Evolutionary conservation across 2,888 invertebrate genomes (phyloP).

Genomic region (Polydrusus cervinus): DNA sequence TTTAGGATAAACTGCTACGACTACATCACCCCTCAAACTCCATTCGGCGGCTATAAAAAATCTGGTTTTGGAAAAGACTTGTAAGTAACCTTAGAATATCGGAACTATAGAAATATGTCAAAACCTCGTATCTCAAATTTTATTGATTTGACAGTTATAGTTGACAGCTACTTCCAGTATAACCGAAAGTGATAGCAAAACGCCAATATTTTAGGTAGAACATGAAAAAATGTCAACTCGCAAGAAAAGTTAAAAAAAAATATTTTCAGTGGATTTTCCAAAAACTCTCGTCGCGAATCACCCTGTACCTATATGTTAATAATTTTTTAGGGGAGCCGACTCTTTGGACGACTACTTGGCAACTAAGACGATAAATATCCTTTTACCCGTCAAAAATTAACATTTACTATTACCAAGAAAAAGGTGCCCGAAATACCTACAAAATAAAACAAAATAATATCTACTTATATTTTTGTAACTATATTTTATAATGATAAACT

Average conservation of each 20-base stretch:
- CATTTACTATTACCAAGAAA: background rate
- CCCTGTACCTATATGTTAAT: background rate
- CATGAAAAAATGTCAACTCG: too few species aligned
- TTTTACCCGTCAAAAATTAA: slow-evolving; percentile 62
- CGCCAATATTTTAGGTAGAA: too few species aligned
- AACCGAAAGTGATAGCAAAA: too few species aligned
- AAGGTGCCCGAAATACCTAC: too few species aligned
- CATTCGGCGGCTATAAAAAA: slow-evolving; percentile 92
- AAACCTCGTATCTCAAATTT: too few species aligned
- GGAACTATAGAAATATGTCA: too few species aligned
- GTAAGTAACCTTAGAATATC: too few species aligned
- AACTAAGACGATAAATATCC: slow-evolving; percentile 83
- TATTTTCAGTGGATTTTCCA: too few species aligned
- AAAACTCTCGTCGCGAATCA: too few species aligned
- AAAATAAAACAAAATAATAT: slow-evolving; percentile 10
- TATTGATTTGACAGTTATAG: too few species aligned
- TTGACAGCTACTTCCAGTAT: too few species aligned
- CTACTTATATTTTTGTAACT: slow-evolving; percentile 31
- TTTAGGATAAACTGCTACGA: slow-evolving; percentile 85
- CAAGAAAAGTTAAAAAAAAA: too few species aligned
- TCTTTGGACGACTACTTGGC: slow-evolving; percentile 86
- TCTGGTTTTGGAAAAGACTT: slow-evolving; percentile 90
- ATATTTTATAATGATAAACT: background rate
- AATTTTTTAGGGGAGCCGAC: slow-evolving; percentile 81
- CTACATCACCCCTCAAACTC: slow-evolving; percentile 81